A percentile compares a stretch with the other conserved stretches of the same genome.
Conservation (phyloP, 2,888 invertebrate genomes). For the Girardia tigrina region DNA sequence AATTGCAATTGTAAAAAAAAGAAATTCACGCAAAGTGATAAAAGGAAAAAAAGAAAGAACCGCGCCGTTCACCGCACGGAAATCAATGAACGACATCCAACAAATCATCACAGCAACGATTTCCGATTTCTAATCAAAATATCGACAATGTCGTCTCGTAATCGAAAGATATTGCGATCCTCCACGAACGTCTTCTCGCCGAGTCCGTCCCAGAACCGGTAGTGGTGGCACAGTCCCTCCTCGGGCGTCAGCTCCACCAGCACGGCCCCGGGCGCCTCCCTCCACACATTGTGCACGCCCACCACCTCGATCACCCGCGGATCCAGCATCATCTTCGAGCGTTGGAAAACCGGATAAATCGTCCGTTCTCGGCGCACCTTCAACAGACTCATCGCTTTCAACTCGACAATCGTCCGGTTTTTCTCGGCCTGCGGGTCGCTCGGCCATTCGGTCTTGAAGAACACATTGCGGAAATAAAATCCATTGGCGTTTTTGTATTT, state of each 20-base stretch:
- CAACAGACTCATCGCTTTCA: background rate
- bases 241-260: constrained; percentile 20
- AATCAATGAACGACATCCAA: no score
- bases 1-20: background rate
- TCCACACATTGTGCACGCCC: constrained; percentile 35
- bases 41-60: no score
- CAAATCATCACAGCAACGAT: background rate
- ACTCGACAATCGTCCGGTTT: constrained; percentile 1
- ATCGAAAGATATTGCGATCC: constrained; percentile 32
- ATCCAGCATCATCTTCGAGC: constrained; percentile 30
- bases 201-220: constrained; percentile 30
- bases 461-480: constrained; percentile 16
- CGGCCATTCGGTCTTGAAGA: constrained; percentile 34
- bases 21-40: no score
- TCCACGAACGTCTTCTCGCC: constrained; percentile 34
- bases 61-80: no score
- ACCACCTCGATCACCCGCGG: background rate
- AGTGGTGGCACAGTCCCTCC: constrained; percentile 28
- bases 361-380: constrained; percentile 24
- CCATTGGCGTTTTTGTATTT: constrained; percentile 21
- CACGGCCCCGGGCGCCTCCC: background rate
- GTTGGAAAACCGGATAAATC: background rate
- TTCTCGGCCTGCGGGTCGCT: constrained; percentile 28
- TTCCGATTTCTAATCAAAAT: background rate
- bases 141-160: constrained; percentile 25